Percentiles rank a stretch among this genome's conserved stretches.
Conservation (phyloP, 2,888 invertebrate genomes). For the Dicycla oo region DNA sequence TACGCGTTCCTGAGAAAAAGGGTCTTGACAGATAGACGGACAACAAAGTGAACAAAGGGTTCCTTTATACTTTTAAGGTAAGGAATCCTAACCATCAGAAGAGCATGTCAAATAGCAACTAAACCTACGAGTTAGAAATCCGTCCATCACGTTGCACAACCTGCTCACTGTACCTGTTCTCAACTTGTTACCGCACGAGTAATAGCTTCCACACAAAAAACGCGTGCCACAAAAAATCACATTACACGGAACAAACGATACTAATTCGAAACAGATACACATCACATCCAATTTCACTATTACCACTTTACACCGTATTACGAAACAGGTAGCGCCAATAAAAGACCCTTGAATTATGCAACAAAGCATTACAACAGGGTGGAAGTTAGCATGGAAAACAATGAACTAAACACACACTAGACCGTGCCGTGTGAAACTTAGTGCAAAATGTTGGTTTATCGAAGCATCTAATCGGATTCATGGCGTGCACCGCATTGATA, state of each 20-base stretch:
- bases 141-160: conserved; percentile 35
- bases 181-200: conserved; percentile 50
- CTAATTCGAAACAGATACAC: conserved; percentile 58
- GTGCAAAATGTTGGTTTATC: conserved; percentile 75
- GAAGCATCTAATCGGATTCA: conserved; percentile 79
- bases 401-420: conserved; percentile 71
- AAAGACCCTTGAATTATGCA: conserved; percentile 73
- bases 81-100: no score
- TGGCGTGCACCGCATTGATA: conserved; percentile 76
- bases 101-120: not conserved
- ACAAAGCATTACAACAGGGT: conserved; percentile 71
- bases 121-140: not conserved
- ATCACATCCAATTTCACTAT: conserved; percentile 59
- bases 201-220: conserved; percentile 48
- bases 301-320: conserved; percentile 59
- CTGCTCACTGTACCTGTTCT: conserved; percentile 38
- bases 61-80: no score
- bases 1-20: no score
- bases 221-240: conserved; percentile 54
- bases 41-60: no score
- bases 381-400: conserved; percentile 73
- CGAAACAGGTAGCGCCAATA: conserved; percentile 56
- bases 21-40: no score
- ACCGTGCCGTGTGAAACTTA: conserved; percentile 77
- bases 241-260: conserved; percentile 50